Conservation (phyloP, 1,140 invertebrate genomes). For the Coptotermes formosanus region DNA sequence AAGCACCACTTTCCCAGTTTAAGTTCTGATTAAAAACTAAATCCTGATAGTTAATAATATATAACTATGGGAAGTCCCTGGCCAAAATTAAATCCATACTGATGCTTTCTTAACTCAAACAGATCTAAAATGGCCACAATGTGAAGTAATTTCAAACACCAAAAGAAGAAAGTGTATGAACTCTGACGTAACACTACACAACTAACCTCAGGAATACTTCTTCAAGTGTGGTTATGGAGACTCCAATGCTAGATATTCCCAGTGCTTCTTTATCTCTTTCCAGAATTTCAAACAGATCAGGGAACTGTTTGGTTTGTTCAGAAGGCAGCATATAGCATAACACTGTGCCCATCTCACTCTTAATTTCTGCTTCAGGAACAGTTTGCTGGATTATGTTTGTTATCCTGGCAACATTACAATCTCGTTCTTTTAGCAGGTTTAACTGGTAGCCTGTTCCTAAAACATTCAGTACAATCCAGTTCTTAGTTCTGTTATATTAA, state of each 20-base stretch:
- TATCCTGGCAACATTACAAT: slow-evolving; percentile 47
- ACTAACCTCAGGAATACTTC: slow-evolving; percentile 81
- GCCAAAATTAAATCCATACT: no score
- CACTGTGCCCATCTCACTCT: slow-evolving; percentile 51
- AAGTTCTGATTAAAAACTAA: no score
- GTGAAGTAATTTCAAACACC: no score
- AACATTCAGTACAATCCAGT: neutral
- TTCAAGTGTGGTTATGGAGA: slow-evolving; percentile 79
- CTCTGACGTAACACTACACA: no score
- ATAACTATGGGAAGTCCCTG: no score
- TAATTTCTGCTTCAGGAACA: slow-evolving; percentile 50
- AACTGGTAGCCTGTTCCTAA: slow-evolving; percentile 57
- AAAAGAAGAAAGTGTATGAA: no score
- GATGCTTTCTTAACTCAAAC: no score
- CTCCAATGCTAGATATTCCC: slow-evolving; percentile 71
- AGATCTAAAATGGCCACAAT: no score
- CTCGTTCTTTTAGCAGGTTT: slow-evolving; percentile 45
- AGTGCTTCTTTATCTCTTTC: slow-evolving; percentile 59
- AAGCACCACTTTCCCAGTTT: no score
- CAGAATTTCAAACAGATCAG: slow-evolving; percentile 61
- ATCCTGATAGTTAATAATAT: no score
- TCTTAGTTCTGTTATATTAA: no score
- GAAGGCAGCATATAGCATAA: slow-evolving; percentile 48
- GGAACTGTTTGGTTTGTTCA: slow-evolving; percentile 51
- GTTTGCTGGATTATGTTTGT: slow-evolving; percentile 48